phyloP scores from a whole-genome alignment of 1,140 invertebrate species.

The Pseudomyrmex dendroicus region DNA sequence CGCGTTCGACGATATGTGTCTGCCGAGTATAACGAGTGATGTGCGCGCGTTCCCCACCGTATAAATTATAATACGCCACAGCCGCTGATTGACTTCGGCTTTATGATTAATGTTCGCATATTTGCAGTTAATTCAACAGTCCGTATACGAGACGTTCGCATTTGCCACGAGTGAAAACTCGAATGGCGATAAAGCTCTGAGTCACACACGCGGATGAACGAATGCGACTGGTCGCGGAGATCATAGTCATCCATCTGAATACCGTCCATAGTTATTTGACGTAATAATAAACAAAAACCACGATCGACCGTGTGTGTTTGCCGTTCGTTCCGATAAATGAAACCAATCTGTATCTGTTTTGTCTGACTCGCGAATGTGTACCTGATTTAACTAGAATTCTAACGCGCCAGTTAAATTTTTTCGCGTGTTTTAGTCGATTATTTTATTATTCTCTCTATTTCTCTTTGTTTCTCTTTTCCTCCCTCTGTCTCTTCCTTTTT shows the following conservation, averaged over 20 bases:
- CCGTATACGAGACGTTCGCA: background rate
- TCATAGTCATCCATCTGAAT: background rate
- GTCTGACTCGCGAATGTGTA: background rate
- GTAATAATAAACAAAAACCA: background rate
- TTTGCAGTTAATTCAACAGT: constrained; percentile 53
- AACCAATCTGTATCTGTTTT: background rate
- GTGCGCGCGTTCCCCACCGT: constrained; percentile 35
- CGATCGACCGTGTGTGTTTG: background rate
- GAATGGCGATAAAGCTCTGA: constrained; percentile 36
- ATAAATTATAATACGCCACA: constrained; percentile 57
- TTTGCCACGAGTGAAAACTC: constrained; percentile 44
- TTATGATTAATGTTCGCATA: constrained; percentile 58
- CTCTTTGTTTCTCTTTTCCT: too few relatives aligned
- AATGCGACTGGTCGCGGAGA: background rate
- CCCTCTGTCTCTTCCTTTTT: too few relatives aligned
- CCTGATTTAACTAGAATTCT: background rate
- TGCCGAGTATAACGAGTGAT: constrained; percentile 37
- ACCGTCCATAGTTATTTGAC: background rate
- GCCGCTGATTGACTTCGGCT: constrained; percentile 58
- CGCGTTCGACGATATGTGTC: constrained; percentile 37
- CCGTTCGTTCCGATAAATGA: background rate
- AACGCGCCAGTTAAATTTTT: background rate
- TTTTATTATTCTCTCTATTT: background rate
- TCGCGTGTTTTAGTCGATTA: background rate
- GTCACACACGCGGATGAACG: constrained; percentile 10